A percentile compares a stretch with the other conserved stretches of the same genome.
Evolutionary conservation across 2,888 invertebrate species (phyloP).

Genomic region (Diarsia brunnea): DNA sequence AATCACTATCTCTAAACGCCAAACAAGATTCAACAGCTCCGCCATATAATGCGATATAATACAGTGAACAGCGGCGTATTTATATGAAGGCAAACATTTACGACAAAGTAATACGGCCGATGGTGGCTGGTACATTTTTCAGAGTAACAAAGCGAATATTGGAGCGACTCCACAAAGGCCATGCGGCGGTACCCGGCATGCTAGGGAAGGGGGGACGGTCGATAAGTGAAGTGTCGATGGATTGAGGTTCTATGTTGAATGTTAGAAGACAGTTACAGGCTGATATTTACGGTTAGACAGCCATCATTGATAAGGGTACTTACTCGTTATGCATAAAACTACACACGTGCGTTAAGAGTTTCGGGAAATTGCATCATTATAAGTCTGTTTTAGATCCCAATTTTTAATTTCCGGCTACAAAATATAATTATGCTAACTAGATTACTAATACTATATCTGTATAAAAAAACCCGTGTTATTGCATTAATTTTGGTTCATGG

Average conservation of each 20-base stretch:
- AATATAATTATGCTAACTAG: neutral
- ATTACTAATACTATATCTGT: too few species aligned
- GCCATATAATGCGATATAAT: constrained; percentile 64
- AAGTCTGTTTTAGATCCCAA: neutral
- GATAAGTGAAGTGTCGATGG: constrained; percentile 42
- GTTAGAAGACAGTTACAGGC: too few species aligned
- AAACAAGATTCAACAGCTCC: constrained; percentile 50
- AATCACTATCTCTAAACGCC: constrained; percentile 37
- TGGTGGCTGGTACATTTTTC: constrained; percentile 83
- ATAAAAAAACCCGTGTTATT: neutral
- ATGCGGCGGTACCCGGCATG: constrained; percentile 70
- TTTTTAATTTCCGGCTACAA: neutral
- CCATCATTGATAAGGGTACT: neutral
- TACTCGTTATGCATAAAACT: neutral
- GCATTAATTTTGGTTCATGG: neutral
- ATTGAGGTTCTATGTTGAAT: neutral
- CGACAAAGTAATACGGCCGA: constrained; percentile 76
- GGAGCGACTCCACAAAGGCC: constrained; percentile 89
- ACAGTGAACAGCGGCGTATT: constrained; percentile 75
- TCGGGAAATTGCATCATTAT: neutral
- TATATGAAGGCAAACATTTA: constrained; percentile 84
- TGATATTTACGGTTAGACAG: neutral
- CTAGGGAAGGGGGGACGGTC: constrained; percentile 43
- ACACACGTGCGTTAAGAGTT: neutral
- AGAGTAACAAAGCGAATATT: constrained; percentile 90